A percentile compares a stretch with the other conserved stretches of the same genome.
Conservation (phyloP, 2,888 invertebrate genomes). For the Syrphus vitripennis region DNA sequence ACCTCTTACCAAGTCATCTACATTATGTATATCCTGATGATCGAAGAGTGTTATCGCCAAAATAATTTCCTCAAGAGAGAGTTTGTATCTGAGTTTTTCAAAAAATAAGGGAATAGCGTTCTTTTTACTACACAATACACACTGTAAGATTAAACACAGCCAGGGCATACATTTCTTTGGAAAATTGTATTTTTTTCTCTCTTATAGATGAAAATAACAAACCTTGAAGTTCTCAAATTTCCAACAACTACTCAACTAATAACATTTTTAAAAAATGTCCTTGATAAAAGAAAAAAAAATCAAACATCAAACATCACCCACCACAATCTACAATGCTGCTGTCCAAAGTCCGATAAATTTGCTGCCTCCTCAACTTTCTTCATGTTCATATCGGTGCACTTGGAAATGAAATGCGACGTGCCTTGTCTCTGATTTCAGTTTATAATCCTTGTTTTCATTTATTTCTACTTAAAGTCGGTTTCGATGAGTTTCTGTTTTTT, state of each 20-base stretch:
- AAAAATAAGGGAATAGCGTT: no score
- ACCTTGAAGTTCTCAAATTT: slow-evolving; percentile 4
- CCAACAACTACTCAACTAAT: no score
- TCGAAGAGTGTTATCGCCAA: no score
- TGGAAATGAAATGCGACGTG: slow-evolving; percentile 26
- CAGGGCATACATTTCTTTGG: no score
- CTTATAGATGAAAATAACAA: background rate
- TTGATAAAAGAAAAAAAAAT: no score
- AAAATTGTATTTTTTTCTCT: background rate
- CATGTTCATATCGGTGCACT: background rate
- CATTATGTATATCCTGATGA: no score
- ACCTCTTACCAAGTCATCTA: no score
- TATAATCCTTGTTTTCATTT: slow-evolving; percentile 53
- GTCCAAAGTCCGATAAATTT: background rate
- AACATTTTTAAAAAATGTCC: background rate
- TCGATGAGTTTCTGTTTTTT: background rate
- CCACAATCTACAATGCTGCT: background rate
- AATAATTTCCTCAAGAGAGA: no score
- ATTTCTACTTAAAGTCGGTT: slow-evolving; percentile 3
- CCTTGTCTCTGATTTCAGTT: slow-evolving; percentile 56
- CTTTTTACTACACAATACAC: no score
- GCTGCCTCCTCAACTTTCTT: background rate
- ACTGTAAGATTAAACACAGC: no score
- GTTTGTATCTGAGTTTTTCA: no score
- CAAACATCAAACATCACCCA: background rate